Base-by-base conservation (phyloP, 2,113 vertebrate species). In the Potamarius usumacintae region DNA sequence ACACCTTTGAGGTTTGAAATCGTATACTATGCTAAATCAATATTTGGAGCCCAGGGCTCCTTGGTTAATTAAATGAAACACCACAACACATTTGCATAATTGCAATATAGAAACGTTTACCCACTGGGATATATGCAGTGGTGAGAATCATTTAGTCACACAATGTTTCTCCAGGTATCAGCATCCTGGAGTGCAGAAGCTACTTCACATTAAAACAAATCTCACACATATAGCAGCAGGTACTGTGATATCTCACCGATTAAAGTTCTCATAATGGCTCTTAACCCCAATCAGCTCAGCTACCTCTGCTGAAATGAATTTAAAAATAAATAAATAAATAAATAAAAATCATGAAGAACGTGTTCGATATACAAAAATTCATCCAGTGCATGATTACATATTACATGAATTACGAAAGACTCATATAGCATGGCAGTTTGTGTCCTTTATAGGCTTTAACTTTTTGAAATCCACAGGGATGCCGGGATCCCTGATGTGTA, bases 61-160 rank as follows among this genome's bases (percentile, higher is more conserved):
- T 65, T 83, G n/a, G 48, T 71, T 74, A 83, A 87, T 83, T 87
- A 87, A 83, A 77, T 52, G 20, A 55, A 87, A 77, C 79, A 76
- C 65, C 48, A 82, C 55, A 82, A 82, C 78, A 82, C 80, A 83
- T 77, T 87, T 65, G 27, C 81, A 83, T 83, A 87, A 87, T 65
- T 87, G 81, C 71, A 77, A 83, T 76, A 87, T 65, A 83, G 18
- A 63, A 83, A 65, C 34, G 80, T 62, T 83, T 50, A 65, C 58
- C 69, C 58, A 50, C 71, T 34, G 58, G 58, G 81, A 77, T 74
- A 82, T 52, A 76, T 76, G 50, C 22, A 30, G 30, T n/a, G 50
- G 86, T 10, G 7, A 34, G 42, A 25, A 30, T 76, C n/a, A 83
- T 67, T 82, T 25, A 27, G 9, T 55, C 62, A 20, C 50, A 67